phyloP scores from a whole-genome alignment of 2,888 invertebrate genomes.

The Megaustenia siamemsis region DNA sequence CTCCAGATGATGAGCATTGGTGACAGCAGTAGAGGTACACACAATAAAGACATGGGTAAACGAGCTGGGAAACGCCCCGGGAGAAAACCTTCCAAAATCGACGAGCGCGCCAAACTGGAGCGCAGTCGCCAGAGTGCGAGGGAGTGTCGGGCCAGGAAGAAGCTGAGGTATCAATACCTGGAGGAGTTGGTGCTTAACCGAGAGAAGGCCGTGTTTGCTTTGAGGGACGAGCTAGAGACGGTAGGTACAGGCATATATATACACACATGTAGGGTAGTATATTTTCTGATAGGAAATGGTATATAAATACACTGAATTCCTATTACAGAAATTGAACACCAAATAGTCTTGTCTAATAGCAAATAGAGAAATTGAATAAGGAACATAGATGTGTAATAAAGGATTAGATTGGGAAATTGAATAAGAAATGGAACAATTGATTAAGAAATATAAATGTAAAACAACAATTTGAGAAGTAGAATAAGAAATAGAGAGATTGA shows the following conservation, averaged over 20 bases:
- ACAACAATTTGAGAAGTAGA: not conserved
- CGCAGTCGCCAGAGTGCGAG: conserved; percentile 97
- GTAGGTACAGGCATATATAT: conserved; percentile 82
- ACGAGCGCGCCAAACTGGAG: conserved; percentile 96
- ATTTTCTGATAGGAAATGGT: too few species aligned
- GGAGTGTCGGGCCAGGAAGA: conserved; percentile 97
- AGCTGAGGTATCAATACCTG: conserved; percentile 96
- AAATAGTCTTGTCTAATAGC: too few species aligned
- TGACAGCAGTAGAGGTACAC: not conserved
- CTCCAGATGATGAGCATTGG: conserved; percentile 45
- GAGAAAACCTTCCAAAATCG: conserved; percentile 91
- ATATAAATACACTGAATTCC: too few species aligned
- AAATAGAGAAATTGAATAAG: not conserved
- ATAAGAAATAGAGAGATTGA: not conserved
- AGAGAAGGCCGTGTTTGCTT: conserved; percentile 92
- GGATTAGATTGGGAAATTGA: too few species aligned
- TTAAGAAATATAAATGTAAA: not conserved
- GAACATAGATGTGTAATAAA: not conserved
- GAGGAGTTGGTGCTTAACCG: conserved; percentile 96
- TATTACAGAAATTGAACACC: not conserved
- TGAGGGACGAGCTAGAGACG: conserved; percentile 93
- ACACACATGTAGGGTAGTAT: too few species aligned
- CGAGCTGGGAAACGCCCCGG: conserved; percentile 82
- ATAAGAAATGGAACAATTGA: too few species aligned
- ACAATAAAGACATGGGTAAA: conserved; percentile 24